Evolutionary conservation across 2,888 invertebrate species (phyloP).

Genomic region (Incurvaria masculella): DNA sequence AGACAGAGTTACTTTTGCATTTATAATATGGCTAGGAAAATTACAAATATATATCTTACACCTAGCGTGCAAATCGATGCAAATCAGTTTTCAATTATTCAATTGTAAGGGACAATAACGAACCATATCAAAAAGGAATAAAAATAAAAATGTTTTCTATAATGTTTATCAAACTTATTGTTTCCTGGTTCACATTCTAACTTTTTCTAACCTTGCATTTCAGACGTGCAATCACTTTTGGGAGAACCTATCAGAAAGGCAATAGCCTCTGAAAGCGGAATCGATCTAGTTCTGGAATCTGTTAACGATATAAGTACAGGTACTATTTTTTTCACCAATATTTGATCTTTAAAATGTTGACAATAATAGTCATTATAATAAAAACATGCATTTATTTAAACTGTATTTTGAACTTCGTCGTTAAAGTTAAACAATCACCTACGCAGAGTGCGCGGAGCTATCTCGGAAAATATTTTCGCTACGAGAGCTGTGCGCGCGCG

Average conservation of each 20-base stretch:
- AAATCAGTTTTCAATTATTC: no score
- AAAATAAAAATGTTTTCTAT: no score
- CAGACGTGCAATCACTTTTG: constrained; percentile 70
- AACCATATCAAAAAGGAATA: no score
- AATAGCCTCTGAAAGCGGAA: constrained; percentile 69
- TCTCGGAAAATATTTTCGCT: constrained; percentile 55
- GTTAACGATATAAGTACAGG: constrained; percentile 69
- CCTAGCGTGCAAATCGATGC: no score
- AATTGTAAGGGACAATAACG: no score
- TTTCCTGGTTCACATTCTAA: not conserved
- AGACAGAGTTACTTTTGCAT: no score
- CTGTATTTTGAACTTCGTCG: no score
- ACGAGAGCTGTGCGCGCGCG: constrained; percentile 53
- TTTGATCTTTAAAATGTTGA: not conserved
- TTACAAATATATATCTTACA: no score
- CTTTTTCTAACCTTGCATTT: constrained; percentile 17
- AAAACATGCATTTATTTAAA: no score
- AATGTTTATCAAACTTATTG: constrained; percentile 15
- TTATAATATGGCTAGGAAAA: no score
- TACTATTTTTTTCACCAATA: constrained; percentile 32
- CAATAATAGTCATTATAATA: no score
- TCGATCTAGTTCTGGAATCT: constrained; percentile 70
- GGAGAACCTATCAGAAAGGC: constrained; percentile 76
- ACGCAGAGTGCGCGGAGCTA: constrained; percentile 58
- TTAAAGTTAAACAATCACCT: no score